Conservation (phyloP, 2,797 vertebrate genomes). For the Sebastes minor region DNA sequence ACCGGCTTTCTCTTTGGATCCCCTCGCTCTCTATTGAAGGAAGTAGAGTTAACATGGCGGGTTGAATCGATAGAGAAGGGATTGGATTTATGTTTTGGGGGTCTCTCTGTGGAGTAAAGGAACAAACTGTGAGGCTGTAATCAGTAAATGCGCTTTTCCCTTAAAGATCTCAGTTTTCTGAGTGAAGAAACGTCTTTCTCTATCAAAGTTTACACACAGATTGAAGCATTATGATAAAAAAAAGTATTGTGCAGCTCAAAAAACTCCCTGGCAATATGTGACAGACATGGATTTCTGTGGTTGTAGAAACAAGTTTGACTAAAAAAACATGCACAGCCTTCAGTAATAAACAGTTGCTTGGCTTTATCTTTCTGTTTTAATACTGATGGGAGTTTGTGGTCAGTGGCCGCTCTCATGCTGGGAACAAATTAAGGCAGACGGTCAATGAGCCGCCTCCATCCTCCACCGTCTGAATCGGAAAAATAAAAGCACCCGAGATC, state of each 20-base stretch:
- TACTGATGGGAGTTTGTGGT: constrained; percentile 35
- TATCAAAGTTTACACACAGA: neutral
- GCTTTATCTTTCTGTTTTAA: constrained; percentile 19
- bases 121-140: constrained; percentile 32
- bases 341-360: neutral
- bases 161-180: constrained; percentile 11
- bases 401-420: constrained; percentile 9
- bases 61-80: constrained; percentile 53
- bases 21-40: constrained; percentile 20
- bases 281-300: neutral
- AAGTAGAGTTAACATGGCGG: constrained; percentile 44
- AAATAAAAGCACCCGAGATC: constrained; percentile 35
- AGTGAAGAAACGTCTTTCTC: neutral
- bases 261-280: neutral
- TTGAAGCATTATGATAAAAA: neutral
- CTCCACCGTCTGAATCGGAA: constrained; percentile 9
- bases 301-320: neutral
- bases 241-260: neutral
- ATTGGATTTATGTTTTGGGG: constrained; percentile 52
- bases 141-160: constrained; percentile 23
- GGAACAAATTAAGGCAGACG: constrained; percentile 44
- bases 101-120: constrained; percentile 10
- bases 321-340: neutral
- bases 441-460: constrained; percentile 40
- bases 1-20: constrained; percentile 36